Percentiles rank a stretch among this genome's conserved stretches.
These are phyloP conservation scores for Endomychus coccineus DNA, from an alignment of 2,888 invertebrate genomes.

Conservation along the genomic window DNA sequence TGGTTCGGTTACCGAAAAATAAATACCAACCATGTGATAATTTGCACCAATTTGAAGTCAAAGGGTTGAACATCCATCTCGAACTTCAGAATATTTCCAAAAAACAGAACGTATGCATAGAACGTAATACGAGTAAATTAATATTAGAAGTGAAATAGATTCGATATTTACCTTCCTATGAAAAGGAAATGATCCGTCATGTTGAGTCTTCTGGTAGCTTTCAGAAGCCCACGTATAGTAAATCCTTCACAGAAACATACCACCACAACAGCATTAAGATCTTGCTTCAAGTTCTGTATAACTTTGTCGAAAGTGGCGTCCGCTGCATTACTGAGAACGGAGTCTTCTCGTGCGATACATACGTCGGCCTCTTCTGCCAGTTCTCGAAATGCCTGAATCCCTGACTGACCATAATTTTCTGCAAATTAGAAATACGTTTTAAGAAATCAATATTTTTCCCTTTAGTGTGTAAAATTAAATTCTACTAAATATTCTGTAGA, in stretches of 20 bases:
- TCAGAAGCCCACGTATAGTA: conserved; percentile 58
- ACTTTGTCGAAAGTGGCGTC: conserved; percentile 51
- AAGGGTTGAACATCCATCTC: no score
- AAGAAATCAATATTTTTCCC: conserved; percentile 14
- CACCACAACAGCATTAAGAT: conserved; percentile 53
- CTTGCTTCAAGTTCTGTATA: conserved; percentile 49
- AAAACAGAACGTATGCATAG: neutral
- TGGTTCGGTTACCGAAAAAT: no score
- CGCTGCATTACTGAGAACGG: conserved; percentile 53
- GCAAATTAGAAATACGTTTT: no score
- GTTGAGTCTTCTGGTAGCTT: conserved; percentile 52
- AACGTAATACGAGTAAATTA: no score
- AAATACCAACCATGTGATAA: no score
- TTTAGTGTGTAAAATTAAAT: neutral
- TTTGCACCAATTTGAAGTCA: no score
- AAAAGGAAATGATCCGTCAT: conserved; percentile 55
- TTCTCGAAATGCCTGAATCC: conserved; percentile 67
- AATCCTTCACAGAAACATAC: conserved; percentile 76
- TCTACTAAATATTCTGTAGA: no score
- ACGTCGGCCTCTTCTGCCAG: conserved; percentile 58
- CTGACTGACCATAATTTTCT: conserved; percentile 73
- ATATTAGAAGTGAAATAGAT: neutral
- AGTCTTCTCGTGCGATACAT: conserved; percentile 64
- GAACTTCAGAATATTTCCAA: conserved; percentile 1
- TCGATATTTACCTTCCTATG: conserved; percentile 58